phyloP scores from a whole-genome alignment of 2,888 invertebrate genomes.

The Ceratothoa steindachneri region DNA sequence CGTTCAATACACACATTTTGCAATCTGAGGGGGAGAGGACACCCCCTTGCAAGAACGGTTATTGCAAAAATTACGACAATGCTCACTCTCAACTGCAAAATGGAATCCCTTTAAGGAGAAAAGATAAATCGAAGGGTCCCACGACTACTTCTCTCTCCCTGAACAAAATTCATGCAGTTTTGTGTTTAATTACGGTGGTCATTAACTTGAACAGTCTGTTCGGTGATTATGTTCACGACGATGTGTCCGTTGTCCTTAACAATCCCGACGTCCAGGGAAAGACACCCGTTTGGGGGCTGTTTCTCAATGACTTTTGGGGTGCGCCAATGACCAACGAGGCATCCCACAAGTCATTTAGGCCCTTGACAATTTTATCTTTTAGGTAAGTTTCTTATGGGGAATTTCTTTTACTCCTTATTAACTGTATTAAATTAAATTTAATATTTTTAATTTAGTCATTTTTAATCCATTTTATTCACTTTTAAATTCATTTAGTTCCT shows the following conservation, averaged over 20 bases:
- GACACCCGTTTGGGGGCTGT: slow-evolving; percentile 60
- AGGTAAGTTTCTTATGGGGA: too few species aligned
- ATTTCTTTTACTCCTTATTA: too few species aligned
- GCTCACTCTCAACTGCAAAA: not conserved
- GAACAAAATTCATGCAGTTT: not conserved
- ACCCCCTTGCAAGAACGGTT: not conserved
- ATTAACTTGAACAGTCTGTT: slow-evolving; percentile 67
- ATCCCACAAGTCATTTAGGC: slow-evolving; percentile 83
- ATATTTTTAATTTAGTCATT: too few species aligned
- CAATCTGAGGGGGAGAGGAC: not conserved
- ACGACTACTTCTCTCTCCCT: too few species aligned
- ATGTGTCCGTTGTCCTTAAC: slow-evolving; percentile 74
- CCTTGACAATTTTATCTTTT: slow-evolving; percentile 77
- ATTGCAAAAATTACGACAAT: not conserved
- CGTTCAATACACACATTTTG: not conserved
- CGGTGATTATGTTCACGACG: slow-evolving; percentile 84
- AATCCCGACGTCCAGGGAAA: slow-evolving; percentile 76
- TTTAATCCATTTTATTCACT: too few species aligned
- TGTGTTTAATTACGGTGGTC: slow-evolving; percentile 12
- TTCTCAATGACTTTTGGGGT: slow-evolving; percentile 85
- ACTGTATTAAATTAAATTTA: too few species aligned
- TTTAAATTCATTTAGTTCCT: too few species aligned
- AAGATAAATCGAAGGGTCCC: too few species aligned
- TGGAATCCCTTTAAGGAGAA: not conserved
- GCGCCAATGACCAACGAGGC: slow-evolving; percentile 73